Evolutionary conservation across 2,888 invertebrate genomes (phyloP).

Genomic region (Acanthosepion lycidas): DNA sequence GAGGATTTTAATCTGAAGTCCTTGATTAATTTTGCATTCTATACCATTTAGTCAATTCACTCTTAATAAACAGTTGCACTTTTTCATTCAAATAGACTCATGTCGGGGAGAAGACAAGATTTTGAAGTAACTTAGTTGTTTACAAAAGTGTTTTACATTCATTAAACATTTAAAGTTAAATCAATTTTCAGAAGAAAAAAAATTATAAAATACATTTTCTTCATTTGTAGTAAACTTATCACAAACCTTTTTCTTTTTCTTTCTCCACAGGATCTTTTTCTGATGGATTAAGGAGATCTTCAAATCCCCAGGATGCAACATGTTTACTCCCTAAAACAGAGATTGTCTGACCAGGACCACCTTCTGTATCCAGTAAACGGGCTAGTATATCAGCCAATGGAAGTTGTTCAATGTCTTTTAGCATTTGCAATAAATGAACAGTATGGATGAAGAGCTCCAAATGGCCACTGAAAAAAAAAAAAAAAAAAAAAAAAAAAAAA

Average conservation of each 20-base stretch:
- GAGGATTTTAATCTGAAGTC: too few species aligned
- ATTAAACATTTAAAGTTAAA: neutral
- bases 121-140: neutral
- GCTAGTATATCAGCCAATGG: conserved; percentile 68
- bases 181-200: conserved; percentile 34
- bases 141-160: neutral
- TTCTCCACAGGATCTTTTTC: conserved; percentile 60
- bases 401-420: conserved; percentile 61
- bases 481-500: too few species aligned
- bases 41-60: too few species aligned
- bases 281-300: conserved; percentile 64
- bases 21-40: too few species aligned
- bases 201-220: neutral
- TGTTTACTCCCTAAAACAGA: conserved; percentile 68
- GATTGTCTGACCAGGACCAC: conserved; percentile 68
- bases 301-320: conserved; percentile 71
- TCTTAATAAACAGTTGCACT: too few species aligned
- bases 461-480: conserved; percentile 66
- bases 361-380: conserved; percentile 68
- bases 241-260: conserved; percentile 62
- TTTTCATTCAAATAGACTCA: neutral
- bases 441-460: conserved; percentile 71
- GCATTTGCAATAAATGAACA: conserved; percentile 68
- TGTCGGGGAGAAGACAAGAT: neutral
- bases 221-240: neutral